Base-by-base conservation (phyloP, 1,140 invertebrate species). In the Pinna nobilis region DNA sequence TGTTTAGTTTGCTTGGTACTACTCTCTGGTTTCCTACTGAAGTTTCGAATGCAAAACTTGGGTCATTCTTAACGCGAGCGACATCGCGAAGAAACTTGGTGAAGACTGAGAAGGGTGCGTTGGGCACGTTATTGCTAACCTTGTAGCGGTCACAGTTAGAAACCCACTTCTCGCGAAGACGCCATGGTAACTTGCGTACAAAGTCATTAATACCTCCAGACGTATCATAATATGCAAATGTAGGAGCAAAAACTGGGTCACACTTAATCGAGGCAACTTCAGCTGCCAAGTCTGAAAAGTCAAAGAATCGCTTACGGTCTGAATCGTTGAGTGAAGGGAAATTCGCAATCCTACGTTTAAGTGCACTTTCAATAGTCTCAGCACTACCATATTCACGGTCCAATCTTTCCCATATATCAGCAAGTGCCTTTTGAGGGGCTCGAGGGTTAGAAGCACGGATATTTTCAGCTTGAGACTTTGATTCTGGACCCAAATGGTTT, bases 191-290 rank as follows among this genome's bases (percentile, higher is more conserved):
- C 50, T 78, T 70, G 15, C 35, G 25, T 1, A 75, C 72, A 23
- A 75, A 49, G 5, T 66, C 64, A 6, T 55, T 57, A 5, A 69
- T 59, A 15, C 70, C 70, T 23, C 20, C 3, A 3, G 72, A 70
- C n/a, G 76, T 50, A 51, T 75, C 70, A 33, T 49, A 64, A 28
- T 77, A 69, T 35, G 64, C 25, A n/a, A 77, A 74, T 20, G 33
- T 13, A 13, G 57, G 15, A 2, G 28, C 15, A 37, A 57, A 67
- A 4, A 30, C 25, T 13, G 28, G 13, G 25, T 70, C 39, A n/a
- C 55, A 20, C 41, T 75, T 78, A 15, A 63, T 23, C 1, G 60
- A 75, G 37, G 67, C 61, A 25, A 78, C 39, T 55, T 76, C 68
- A 13, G 63, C 9, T 37, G 64, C 23, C 3, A 70, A n/a, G 44